Base-by-base conservation (phyloP, 2,797 vertebrate species). In the Epinephelus coioides region DNA sequence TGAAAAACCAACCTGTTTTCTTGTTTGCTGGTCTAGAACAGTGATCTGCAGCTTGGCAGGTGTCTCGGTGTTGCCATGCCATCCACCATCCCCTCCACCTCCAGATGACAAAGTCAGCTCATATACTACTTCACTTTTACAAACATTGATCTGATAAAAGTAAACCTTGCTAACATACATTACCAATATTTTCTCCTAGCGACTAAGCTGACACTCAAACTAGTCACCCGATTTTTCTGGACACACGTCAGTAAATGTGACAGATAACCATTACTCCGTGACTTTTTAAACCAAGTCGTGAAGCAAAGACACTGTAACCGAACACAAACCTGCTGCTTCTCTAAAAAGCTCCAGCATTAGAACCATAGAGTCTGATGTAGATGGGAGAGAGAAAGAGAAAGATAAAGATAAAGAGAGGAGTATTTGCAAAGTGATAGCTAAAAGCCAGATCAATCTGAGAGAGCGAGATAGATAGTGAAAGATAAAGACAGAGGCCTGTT, bases 361-460 rank as follows among this genome's bases (percentile, higher is more conserved):
- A 63, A 27, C 53, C 9, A 30, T 34, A 8, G 34, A 34, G 7
- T 34, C 18, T 15, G 46, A 14, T 56, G 54, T 0, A 57, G 73
- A 69, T 11, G 59, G 59, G 66, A 59, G 13, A 59, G 13, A 40
- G 13, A 30, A 18, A 18, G 21, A 19, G 56, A 38, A 59, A 18
- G 21, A 19, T 47, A 38, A 59, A 46, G 14, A 46, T 14, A 23
- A 15, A 30, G 13, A 5, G 61, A 19, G 44, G 54, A 34, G 68
- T 7, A 15, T 40, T 63, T 68, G 69, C 12, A 71, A 34, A 63
- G 74, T 56, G 59, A 72, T 7, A 30, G 73, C 59, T 74, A 81
- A 85, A 76, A 75, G 63, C 51, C 82, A 63, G 78, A 68, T 30
- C 19, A 30, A n/a, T 56, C 47, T 21, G 9, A 72, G 56, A 54